A percentile compares a stretch with the other conserved stretches of the same genome.
phyloP scores from a whole-genome alignment of 2,888 invertebrate genomes.

The Eristalis tenax region DNA sequence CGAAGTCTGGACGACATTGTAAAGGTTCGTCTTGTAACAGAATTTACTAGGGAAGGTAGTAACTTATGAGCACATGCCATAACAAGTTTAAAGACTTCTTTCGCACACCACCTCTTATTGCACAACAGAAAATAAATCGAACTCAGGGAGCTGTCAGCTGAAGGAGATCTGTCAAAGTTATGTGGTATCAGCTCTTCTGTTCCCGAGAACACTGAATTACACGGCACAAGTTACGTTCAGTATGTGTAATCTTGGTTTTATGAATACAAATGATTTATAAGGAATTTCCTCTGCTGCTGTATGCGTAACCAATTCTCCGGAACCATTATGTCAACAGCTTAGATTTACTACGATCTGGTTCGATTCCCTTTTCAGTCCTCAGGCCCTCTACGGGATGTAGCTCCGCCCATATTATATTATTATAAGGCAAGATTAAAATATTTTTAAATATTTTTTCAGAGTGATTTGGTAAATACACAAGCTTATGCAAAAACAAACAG shows the following conservation, averaged over 20 bases:
- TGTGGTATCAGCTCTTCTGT: not conserved
- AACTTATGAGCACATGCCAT: slow-evolving; percentile 74
- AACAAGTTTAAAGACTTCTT: slow-evolving; percentile 43
- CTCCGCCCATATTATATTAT: too few species aligned
- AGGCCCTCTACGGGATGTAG: too few species aligned
- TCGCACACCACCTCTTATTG: slow-evolving; percentile 30
- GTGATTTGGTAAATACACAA: not conserved
- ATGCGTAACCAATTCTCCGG: too few species aligned
- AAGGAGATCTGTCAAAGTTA: not conserved
- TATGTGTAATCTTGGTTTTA: not conserved
- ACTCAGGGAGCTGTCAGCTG: not conserved
- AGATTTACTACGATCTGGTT: too few species aligned
- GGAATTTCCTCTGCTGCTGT: too few species aligned
- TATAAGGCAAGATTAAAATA: too few species aligned
- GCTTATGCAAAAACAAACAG: slow-evolving; percentile 41
- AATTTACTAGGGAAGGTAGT: slow-evolving; percentile 41
- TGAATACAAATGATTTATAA: too few species aligned
- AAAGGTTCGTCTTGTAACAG: slow-evolving; percentile 74
- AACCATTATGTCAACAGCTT: too few species aligned
- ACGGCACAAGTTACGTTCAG: not conserved
- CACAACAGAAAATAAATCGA: slow-evolving; percentile 54
- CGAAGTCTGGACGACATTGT: slow-evolving; percentile 81
- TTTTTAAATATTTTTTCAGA: too few species aligned
- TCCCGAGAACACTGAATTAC: not conserved
- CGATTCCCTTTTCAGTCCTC: too few species aligned